Evolutionary conservation across 2,888 invertebrate genomes (phyloP).

Genomic region (Drosophila imparisetae): DNA sequence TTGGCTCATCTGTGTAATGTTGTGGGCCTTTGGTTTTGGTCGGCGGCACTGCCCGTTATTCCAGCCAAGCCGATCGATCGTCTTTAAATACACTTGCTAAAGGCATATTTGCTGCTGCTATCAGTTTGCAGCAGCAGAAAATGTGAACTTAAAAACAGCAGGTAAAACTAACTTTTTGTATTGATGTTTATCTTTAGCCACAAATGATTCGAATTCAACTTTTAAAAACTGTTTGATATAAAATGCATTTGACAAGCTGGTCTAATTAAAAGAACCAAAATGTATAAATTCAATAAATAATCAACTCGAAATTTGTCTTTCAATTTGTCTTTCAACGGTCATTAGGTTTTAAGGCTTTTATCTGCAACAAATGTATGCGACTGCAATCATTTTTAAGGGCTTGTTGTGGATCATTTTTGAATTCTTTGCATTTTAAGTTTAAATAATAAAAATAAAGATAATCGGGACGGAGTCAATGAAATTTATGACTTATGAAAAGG

Average conservation of each 20-base stretch:
- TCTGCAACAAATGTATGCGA: not conserved
- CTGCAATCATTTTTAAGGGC: not conserved
- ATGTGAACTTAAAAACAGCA: slow-evolving; percentile 12
- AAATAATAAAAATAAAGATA: slow-evolving; percentile 5
- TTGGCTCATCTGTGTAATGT: slow-evolving; percentile 31
- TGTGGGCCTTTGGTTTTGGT: slow-evolving; percentile 17
- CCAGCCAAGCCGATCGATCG: slow-evolving; percentile 32
- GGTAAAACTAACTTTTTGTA: not conserved
- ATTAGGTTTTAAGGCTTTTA: too few species aligned
- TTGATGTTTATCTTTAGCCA: not conserved
- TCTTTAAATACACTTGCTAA: slow-evolving; percentile 46
- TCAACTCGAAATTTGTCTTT: not conserved
- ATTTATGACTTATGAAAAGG: slow-evolving; percentile 27
- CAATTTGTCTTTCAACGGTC: not conserved
- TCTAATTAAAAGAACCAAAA: not conserved
- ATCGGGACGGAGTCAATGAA: slow-evolving; percentile 13
- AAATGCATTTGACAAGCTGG: not conserved
- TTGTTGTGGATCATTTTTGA: not conserved
- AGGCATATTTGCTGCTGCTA: slow-evolving; percentile 47
- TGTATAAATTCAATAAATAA: not conserved
- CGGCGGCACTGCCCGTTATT: slow-evolving; percentile 16
- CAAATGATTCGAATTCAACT: not conserved
- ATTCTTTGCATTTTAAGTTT: slow-evolving; percentile 14
- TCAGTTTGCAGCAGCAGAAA: slow-evolving; percentile 29
- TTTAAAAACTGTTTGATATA: not conserved